Evolutionary conservation across 2,113 vertebrate species (phyloP), one percentile per base, ranked within the genome.

Genomic region (Notarius quadriscutis): DNA sequence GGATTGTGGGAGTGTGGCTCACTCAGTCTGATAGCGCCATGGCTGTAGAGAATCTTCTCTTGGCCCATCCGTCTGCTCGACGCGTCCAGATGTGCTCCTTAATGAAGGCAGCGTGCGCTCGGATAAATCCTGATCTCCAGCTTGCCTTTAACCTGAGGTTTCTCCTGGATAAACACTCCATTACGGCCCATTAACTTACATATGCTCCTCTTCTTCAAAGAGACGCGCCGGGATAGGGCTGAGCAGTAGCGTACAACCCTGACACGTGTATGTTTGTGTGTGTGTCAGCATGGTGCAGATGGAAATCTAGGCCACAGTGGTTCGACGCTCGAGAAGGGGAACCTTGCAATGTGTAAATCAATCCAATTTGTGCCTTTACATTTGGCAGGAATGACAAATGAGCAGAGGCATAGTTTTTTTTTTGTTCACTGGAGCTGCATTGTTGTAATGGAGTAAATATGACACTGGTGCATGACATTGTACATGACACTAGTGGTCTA

Each of bases 81-180:
- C 81, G 80, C 78, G 63, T 87, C 86, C 88, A 91, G 91, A 91
- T 92, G 90, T 91, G 87, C 63, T 77, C 74, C 88, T 82, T 91
- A 91, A 91, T 87, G 86, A 89, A 90, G 88, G 84, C 88, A 88
- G 87, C 67, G 84, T 90, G 89, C 81, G 87, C 71, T 81, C 79
- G 84, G 88, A 92, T 89, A 72, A 87, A 85, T 90, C 89, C 86
- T 85, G 75, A 83, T 86, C 58, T 83, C 83, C 88, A 86, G 86
- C 88, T 86, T 88, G 89, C 82, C 85, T 88, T 89, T 89, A 89
- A 91, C 90, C 89, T 89, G 85, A 90, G 90, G 89, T 90, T 90
- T 86, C 90, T 90, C 87, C 90, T 90, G 90, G 90, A 89, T 89
- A 89, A 89, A 88, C 82, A 77, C 84, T 88, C 86, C 86, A 89